Conservation (phyloP, 2,888 invertebrate genomes). For the Drosophila colorata region DNA sequence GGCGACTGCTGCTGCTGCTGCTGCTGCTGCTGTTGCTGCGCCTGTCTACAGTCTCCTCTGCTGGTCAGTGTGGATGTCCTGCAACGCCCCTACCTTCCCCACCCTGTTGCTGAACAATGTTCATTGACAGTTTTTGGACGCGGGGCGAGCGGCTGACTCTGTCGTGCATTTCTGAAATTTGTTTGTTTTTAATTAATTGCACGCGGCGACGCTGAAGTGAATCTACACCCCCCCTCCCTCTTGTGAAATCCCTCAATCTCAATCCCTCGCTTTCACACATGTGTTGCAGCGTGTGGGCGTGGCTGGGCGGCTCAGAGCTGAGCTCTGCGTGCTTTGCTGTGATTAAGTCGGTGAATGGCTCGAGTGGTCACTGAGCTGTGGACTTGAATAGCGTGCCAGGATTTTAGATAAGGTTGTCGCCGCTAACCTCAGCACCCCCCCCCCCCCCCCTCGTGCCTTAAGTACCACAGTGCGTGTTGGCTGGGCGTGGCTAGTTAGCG, state of each 20-base stretch:
- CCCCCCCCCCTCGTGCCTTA: background rate
- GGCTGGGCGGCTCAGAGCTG: constrained; percentile 4
- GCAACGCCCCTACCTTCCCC: background rate
- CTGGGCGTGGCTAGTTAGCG: constrained; percentile 64
- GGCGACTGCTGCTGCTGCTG: constrained; percentile 57
- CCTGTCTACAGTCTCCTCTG: constrained; percentile 16
- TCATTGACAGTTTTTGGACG: constrained; percentile 70
- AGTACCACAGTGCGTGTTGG: constrained; percentile 17
- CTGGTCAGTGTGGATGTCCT: constrained; percentile 34
- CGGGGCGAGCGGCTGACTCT: constrained; percentile 21
- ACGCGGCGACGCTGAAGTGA: constrained; percentile 68
- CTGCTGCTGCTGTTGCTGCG: constrained; percentile 36
- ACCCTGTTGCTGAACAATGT: constrained; percentile 52
- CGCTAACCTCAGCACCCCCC: background rate
- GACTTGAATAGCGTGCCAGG: constrained; percentile 63
- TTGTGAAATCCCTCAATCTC: background rate
- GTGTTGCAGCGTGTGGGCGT: constrained; percentile 20
- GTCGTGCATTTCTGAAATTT: constrained; percentile 78
- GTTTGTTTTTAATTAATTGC: constrained; percentile 83
- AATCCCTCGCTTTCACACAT: constrained; percentile 6
- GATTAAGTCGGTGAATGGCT: constrained; percentile 62
- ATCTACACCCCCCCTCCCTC: background rate
- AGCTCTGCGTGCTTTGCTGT: constrained; percentile 65
- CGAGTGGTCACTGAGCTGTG: constrained; percentile 48
- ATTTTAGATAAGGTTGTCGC: constrained; percentile 53